These are phyloP conservation scores for Dryomyza anilis DNA, from an alignment of 2,888 invertebrate species.

Conservation along the genomic window DNA sequence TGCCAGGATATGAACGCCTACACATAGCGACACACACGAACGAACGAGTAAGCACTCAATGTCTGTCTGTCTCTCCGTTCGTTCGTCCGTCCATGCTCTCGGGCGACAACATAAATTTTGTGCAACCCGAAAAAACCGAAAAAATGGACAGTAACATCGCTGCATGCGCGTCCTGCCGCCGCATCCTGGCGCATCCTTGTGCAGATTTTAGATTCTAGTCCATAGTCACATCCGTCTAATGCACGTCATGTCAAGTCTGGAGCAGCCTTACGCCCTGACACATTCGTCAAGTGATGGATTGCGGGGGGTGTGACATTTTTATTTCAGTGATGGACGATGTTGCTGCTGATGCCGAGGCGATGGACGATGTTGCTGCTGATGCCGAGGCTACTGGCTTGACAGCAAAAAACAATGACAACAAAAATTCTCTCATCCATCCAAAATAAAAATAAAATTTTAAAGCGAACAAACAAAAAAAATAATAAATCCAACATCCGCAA, in stretches of 20 bases:
- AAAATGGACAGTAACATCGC: not conserved
- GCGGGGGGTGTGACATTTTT: constrained; percentile 60
- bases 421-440: no score
- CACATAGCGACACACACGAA: constrained; percentile 5
- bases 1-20: constrained; percentile 19
- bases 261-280: constrained; percentile 32
- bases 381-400: no score
- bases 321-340: constrained; percentile 58
- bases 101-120: constrained; percentile 56
- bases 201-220: not conserved
- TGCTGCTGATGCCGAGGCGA: not conserved
- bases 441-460: no score
- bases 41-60: no score
- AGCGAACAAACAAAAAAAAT: no score
- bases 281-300: constrained; percentile 60
- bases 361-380: no score
- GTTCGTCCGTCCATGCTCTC: constrained; percentile 5
- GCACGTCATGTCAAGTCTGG: constrained; percentile 20
- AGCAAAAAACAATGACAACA: no score
- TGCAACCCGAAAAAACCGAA: constrained; percentile 44
- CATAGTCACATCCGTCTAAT: not conserved
- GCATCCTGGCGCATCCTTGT: not conserved
- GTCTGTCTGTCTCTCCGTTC: not conserved
- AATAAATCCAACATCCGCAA: no score
- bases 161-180: not conserved